Conservation (phyloP, 2,113 vertebrate genomes). For the Ceyx cyanopectus region DNA sequence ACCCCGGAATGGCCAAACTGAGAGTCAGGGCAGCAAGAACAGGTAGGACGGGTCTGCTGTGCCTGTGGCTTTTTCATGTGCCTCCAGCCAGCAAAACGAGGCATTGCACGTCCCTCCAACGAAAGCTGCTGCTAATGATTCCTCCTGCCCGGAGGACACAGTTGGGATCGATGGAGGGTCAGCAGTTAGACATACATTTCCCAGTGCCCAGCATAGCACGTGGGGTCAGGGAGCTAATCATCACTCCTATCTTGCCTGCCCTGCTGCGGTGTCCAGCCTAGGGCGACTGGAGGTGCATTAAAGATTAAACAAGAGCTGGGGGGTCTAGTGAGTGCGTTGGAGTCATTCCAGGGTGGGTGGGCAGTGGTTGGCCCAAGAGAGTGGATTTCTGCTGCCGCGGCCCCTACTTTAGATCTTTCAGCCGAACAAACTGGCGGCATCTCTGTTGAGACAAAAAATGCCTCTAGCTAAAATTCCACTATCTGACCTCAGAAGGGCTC, state of each 20-base stretch:
- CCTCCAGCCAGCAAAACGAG: not conserved
- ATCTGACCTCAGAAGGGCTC: constrained; percentile 69
- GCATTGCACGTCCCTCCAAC: not conserved
- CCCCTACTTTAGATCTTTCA: constrained; percentile 69
- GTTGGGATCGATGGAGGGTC: constrained; percentile 24
- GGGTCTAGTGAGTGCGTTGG: constrained; percentile 30
- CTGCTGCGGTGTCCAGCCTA: constrained; percentile 49
- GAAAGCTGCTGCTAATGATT: constrained; percentile 21
- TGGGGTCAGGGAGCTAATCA: constrained; percentile 65
- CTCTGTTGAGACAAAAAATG: constrained; percentile 60
- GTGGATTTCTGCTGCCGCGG: constrained; percentile 42
- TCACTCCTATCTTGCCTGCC: constrained; percentile 51
- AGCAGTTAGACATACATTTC: constrained; percentile 36
- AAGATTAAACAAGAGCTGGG: constrained; percentile 73
- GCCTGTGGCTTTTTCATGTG: constrained; percentile 28
- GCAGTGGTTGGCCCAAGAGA: constrained; percentile 55
- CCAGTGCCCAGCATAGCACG: constrained; percentile 35
- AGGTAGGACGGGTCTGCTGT: constrained; percentile 42
- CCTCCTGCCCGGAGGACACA: constrained; percentile 35
- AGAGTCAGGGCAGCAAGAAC: not conserved
- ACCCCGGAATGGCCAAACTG: not conserved
- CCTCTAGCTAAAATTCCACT: constrained; percentile 77
- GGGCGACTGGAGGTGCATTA: constrained; percentile 67
- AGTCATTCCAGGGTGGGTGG: constrained; percentile 61
- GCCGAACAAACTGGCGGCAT: constrained; percentile 60